These are phyloP conservation scores for Philereme vetulata DNA, from an alignment of 2,888 invertebrate genomes.

Conservation along the genomic window DNA sequence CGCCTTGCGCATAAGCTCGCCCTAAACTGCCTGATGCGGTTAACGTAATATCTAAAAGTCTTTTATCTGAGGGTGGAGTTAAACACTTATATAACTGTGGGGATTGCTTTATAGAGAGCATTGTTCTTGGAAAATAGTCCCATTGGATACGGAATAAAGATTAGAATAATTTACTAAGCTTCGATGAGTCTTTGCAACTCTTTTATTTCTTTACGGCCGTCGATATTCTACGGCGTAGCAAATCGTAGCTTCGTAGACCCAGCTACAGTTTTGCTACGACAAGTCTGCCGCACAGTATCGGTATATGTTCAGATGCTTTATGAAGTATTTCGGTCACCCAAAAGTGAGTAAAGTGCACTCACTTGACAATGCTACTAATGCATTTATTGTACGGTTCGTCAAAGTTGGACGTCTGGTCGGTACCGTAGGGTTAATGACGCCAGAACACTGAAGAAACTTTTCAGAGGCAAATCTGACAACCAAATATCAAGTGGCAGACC, in stretches of 20 bases:
- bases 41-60: conserved; percentile 29
- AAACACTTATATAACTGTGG: conserved; percentile 21
- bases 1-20: conserved; percentile 18
- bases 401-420: too few relatives aligned
- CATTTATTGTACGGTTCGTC: too few relatives aligned
- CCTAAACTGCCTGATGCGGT: conserved; percentile 34
- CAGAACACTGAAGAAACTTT: too few relatives aligned
- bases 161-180: conserved; percentile 3
- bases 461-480: too few relatives aligned
- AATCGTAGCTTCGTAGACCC: too few relatives aligned
- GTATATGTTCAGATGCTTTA: too few relatives aligned
- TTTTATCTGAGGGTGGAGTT: conserved; percentile 24
- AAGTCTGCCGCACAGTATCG: too few relatives aligned
- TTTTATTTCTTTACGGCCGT: background rate
- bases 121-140: conserved; percentile 14
- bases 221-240: background rate
- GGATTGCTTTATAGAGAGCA: conserved; percentile 10
- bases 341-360: too few relatives aligned
- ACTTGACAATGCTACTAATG: too few relatives aligned
- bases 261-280: conserved; percentile 1
- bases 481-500: too few relatives aligned
- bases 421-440: too few relatives aligned
- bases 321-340: too few relatives aligned
- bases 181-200: conserved; percentile 3
- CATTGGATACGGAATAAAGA: conserved; percentile 11